Base-by-base conservation (phyloP, 1,140 invertebrate genomes). In the Dendroctonus ponderosae region DNA sequence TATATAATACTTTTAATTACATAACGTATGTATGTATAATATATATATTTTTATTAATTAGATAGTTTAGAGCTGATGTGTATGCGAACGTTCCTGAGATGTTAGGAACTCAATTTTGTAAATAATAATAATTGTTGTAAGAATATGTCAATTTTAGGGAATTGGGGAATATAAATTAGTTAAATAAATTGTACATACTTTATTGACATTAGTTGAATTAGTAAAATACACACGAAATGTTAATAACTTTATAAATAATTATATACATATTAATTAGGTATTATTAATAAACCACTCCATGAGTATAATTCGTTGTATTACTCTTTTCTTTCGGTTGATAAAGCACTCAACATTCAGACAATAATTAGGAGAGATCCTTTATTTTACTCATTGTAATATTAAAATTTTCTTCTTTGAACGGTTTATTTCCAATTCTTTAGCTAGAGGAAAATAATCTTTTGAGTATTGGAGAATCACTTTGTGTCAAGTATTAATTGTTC, bases 161-260 rank as follows among this genome's bases (percentile, higher is more conserved):
- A 77, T 76, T 77, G 76, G 76, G 76, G 76, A 71, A 75, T 74
- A 67, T 38, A 54, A 49, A 57, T 11, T 68, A 77, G 76, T 77
- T 77, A 77, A 76, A 76, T 75, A 71, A 77, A 77, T 77, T 77
- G 76, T 77, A 77, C 70, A 77, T 77, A 77, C 75, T 77, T 75
- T 77, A 77, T 76, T 76, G 75, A 77, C 72, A 76, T 75, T 77
- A 77, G 76, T 76, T 77, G 75, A 76, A 75, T 76, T 76, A 77
- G 75, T 74, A 69, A 75, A 68, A 75, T 74, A 77, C 73, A 76
- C 76, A 77, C 75, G 67, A 75, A 62, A 77, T 77, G 76, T 77
- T 77, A 77, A 77, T 77, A 77, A 77, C 76, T 77, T 76, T 77
- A 77, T 76, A 77, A 77, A 77, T 77, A 77, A 77, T 77, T 77